Evolutionary conservation across 2,113 vertebrate genomes (phyloP).

Genomic region (Amblyopsis rosae): DNA sequence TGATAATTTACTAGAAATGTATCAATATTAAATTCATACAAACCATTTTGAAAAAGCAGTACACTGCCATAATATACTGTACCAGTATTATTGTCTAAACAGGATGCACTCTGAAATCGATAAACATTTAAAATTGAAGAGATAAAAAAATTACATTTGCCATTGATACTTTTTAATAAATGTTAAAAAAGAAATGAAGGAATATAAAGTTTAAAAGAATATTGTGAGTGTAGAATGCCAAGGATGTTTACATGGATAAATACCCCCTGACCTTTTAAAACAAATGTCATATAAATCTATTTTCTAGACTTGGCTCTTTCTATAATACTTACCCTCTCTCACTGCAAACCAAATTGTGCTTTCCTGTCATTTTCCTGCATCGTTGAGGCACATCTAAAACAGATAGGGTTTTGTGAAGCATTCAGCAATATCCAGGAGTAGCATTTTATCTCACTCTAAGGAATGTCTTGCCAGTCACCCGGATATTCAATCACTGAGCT

Average conservation of each 20-base stretch:
- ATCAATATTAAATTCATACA: too few species aligned
- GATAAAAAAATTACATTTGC: background rate
- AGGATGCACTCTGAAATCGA: too few species aligned
- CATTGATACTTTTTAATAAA: background rate
- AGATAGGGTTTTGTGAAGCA: slow-evolving; percentile 72
- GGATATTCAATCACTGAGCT: slow-evolving; percentile 70
- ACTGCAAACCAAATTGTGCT: slow-evolving; percentile 57
- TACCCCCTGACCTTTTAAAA: background rate
- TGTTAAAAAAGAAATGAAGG: too few species aligned
- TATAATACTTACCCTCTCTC: slow-evolving; percentile 41
- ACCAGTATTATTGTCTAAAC: too few species aligned
- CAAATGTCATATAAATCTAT: slow-evolving; percentile 32
- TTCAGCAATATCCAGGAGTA: slow-evolving; percentile 69
- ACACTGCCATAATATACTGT: too few species aligned
- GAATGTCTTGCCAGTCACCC: slow-evolving; percentile 65
- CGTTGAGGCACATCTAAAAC: slow-evolving; percentile 72
- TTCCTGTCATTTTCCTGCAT: slow-evolving; percentile 60
- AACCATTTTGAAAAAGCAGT: too few species aligned
- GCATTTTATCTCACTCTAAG: slow-evolving; percentile 66
- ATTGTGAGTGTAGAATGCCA: background rate
- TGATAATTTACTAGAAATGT: too few species aligned
- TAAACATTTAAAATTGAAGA: background rate
- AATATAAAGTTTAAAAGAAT: background rate
- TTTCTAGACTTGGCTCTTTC: slow-evolving; percentile 32
- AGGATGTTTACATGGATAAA: too few species aligned